These are phyloP conservation scores for Orientallactaga sibirica DNA, from an alignment of 2,797 vertebrate genomes.

Conservation along the genomic window DNA sequence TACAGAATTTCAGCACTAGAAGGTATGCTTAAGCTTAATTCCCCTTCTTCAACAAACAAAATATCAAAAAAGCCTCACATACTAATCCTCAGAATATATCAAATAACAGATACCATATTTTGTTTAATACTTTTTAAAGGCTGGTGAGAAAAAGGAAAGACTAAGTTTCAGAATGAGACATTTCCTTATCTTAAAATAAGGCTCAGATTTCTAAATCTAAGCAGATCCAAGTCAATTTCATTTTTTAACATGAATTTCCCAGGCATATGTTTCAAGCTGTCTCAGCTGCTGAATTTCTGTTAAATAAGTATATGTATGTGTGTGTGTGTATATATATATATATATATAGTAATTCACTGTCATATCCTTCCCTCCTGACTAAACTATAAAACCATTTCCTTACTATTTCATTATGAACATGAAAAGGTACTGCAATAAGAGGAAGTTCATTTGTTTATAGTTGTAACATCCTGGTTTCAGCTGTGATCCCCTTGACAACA, in stretches of 20 bases:
- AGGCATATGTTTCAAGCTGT: slow-evolving; percentile 32
- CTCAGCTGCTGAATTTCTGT: slow-evolving; percentile 61
- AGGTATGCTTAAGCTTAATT: slow-evolving; percentile 11
- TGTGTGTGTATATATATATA: too few relatives aligned
- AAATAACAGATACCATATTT: slow-evolving; percentile 48
- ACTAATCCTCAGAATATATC: slow-evolving; percentile 9
- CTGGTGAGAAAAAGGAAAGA: slow-evolving; percentile 47
- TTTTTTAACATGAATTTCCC: neutral
- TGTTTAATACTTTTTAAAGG: slow-evolving; percentile 61
- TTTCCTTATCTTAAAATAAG: slow-evolving; percentile 49
- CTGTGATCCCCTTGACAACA: slow-evolving; percentile 9
- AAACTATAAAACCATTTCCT: slow-evolving; percentile 47
- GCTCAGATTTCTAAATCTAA: slow-evolving; percentile 61
- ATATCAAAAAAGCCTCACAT: slow-evolving; percentile 5
- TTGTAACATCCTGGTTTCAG: slow-evolving; percentile 59
- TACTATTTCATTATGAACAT: slow-evolving; percentile 67
- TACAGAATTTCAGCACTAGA: slow-evolving; percentile 57
- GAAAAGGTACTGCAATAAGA: slow-evolving; percentile 51
- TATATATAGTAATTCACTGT: slow-evolving; percentile 44
- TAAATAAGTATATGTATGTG: neutral
- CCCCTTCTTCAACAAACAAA: slow-evolving; percentile 19
- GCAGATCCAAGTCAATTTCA: slow-evolving; percentile 68
- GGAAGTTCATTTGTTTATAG: slow-evolving; percentile 70
- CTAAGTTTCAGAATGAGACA: slow-evolving; percentile 44
- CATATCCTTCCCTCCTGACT: slow-evolving; percentile 43